Base-by-base conservation (phyloP, 2,888 invertebrate species). In the Rotaria magnacalcarata region DNA sequence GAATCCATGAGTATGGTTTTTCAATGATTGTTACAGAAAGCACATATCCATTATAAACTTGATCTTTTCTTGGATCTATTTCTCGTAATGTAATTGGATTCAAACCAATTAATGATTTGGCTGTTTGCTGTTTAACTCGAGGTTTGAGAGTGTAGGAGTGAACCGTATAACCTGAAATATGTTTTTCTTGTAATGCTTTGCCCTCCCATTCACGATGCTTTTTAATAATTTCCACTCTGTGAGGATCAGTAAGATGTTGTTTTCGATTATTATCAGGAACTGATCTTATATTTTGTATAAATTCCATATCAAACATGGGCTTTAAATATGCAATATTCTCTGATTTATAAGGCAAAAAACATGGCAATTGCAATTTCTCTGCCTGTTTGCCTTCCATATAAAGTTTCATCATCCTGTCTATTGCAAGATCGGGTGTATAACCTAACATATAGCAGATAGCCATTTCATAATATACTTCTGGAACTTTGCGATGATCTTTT, bases 1-100 rank as follows among this genome's bases (percentile, higher is more conserved):
- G 60, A 16, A 10, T 50, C 52, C 85, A 67, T 5, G 19, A 19
- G 11, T 14, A 11, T 27, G 75, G 21, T 80, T 80, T 24, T 0
- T 80, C 75, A 47, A 80, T 80, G 41, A 80, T 80, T 43, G 75
- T 80, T 80, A 47, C 75, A 47, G 75, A 80, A 24, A 80, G 75
- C 43, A 80, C 75, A 80, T 80, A 80, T 80, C 75, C 75, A 41
- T 50, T 52, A 24, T 67, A 85, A 34, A 85, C 60, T 50, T 75
- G 67, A 85, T 85, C 85, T 52, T 85, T 85, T 67, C 27, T 85
- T 67, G 67, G 52, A 52, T 85, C 41, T 41, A 85, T 85, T 85
- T 85, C 67, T 74, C 67, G 75, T 52, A 85, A 52, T 27, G 34
- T 24, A 85, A 85, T 85, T 34, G 43, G 16, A 52, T 85, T 85